Evolutionary conservation across 2,888 invertebrate genomes (phyloP).

Genomic region (Pachydiplax longipennis): DNA sequence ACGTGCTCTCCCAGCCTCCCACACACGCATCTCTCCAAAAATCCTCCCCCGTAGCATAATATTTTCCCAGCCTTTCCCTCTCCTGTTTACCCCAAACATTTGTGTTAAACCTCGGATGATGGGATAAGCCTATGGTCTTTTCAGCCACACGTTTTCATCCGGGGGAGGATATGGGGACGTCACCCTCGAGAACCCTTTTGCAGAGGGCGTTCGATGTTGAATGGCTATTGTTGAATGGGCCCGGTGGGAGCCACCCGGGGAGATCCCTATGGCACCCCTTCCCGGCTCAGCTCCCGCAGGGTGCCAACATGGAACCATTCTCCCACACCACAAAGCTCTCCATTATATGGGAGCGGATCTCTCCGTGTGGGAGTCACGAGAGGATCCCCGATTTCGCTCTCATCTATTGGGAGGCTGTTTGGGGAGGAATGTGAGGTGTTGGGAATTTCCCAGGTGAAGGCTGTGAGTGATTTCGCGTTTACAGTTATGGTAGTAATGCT

Average conservation of each 20-base stretch:
- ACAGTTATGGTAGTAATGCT: too few species aligned
- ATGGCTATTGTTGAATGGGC: not conserved
- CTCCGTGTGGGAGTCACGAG: not conserved
- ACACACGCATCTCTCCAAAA: not conserved
- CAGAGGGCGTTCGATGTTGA: not conserved
- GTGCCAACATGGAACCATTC: not conserved
- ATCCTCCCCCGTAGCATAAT: slow-evolving; percentile 17
- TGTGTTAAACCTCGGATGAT: slow-evolving; percentile 35
- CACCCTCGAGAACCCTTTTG: not conserved
- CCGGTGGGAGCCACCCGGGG: not conserved
- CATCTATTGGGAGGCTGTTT: not conserved
- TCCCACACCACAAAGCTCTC: not conserved
- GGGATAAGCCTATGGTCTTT: not conserved
- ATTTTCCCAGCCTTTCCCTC: slow-evolving; percentile 31
- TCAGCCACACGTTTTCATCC: not conserved
- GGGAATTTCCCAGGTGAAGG: not conserved
- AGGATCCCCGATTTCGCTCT: not conserved
- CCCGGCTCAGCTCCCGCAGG: not conserved
- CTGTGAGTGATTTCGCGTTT: not conserved
- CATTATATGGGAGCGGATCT: not conserved
- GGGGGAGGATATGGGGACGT: not conserved
- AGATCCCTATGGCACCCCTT: not conserved
- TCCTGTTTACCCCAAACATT: slow-evolving; percentile 40
- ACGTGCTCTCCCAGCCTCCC: not conserved
- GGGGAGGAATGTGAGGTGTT: not conserved